phyloP scores from a whole-genome alignment of 2,113 vertebrate species.

The Notarius quadriscutis region DNA sequence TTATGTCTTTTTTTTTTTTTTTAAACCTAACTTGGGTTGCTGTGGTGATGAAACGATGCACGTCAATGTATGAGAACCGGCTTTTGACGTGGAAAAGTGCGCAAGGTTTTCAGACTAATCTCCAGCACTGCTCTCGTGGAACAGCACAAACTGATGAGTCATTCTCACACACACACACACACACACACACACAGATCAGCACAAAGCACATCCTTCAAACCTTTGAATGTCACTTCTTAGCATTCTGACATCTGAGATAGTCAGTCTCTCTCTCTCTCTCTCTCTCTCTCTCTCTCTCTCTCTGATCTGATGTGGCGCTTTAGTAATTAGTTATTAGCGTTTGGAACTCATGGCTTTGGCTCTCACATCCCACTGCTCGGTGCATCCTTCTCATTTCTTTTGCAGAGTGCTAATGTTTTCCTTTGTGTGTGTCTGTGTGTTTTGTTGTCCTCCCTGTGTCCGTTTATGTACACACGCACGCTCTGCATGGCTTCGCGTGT shows the following conservation, averaged over 20 bases:
- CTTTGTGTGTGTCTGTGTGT: slow-evolving; percentile 23
- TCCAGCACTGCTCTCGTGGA: neutral
- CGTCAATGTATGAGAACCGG: neutral
- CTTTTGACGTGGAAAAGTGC: neutral
- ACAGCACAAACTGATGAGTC: slow-evolving; percentile 26
- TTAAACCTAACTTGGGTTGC: neutral
- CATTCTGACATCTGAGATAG: neutral
- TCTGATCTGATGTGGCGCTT: neutral
- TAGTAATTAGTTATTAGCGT: neutral
- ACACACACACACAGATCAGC: neutral
- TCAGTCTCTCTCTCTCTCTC: neutral
- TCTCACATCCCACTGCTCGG: neutral
- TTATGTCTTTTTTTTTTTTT: neutral
- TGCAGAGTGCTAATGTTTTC: slow-evolving; percentile 21
- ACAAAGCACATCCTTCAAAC: neutral
- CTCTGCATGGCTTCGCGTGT: slow-evolving; percentile 48
- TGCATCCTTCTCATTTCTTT: slow-evolving; percentile 5
- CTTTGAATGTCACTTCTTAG: neutral
- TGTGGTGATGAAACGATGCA: neutral
- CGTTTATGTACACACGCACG: neutral
- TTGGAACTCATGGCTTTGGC: neutral
- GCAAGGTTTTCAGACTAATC: neutral
- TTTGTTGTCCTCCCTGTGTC: slow-evolving; percentile 27
- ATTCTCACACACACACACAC: neutral
- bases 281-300: neutral